Evolutionary conservation across 2,888 invertebrate species (phyloP).

Genomic region (Phalera bucephala): DNA sequence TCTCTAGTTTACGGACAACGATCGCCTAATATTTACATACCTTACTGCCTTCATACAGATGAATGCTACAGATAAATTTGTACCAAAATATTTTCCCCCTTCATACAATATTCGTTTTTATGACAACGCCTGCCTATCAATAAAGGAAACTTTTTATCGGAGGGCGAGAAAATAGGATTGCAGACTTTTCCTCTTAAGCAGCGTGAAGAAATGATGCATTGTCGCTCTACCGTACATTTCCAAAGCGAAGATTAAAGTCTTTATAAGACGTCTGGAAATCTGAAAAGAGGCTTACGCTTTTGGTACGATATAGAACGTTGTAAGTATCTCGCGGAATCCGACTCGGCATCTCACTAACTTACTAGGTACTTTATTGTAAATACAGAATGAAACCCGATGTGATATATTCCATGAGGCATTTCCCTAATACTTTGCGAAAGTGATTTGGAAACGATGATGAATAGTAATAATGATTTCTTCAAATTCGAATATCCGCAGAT

Average conservation of each 20-base stretch:
- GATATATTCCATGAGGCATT: constrained; percentile 6
- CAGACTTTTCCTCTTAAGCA: constrained; percentile 19
- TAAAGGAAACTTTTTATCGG: constrained; percentile 21
- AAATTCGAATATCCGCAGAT: constrained; percentile 9
- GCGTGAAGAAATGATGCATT: constrained; percentile 48
- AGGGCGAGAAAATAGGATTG: constrained; percentile 22
- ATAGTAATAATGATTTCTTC: constrained; percentile 17
- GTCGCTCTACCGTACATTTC: constrained; percentile 46
- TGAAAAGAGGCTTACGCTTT: constrained; percentile 62
- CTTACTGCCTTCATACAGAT: constrained; percentile 21
- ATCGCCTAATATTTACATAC: constrained; percentile 63
- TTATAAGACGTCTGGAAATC: constrained; percentile 57
- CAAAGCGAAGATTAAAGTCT: constrained; percentile 52
- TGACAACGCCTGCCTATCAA: constrained; percentile 9
- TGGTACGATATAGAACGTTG: constrained; percentile 53
- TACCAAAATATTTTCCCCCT: constrained; percentile 26
- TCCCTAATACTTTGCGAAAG: constrained; percentile 10
- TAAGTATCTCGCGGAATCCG: constrained; percentile 51
- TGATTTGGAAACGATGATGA: constrained; percentile 20
- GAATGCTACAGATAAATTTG: constrained; percentile 22
- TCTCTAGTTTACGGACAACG: constrained; percentile 54
- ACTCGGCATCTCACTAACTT: constrained; percentile 18
- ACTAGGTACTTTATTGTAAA: not conserved
- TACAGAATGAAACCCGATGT: constrained; percentile 6
- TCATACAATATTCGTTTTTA: constrained; percentile 20